These are phyloP conservation scores for Catajapyx aquilonaris DNA, from an alignment of 1,140 invertebrate species.

Conservation along the genomic window DNA sequence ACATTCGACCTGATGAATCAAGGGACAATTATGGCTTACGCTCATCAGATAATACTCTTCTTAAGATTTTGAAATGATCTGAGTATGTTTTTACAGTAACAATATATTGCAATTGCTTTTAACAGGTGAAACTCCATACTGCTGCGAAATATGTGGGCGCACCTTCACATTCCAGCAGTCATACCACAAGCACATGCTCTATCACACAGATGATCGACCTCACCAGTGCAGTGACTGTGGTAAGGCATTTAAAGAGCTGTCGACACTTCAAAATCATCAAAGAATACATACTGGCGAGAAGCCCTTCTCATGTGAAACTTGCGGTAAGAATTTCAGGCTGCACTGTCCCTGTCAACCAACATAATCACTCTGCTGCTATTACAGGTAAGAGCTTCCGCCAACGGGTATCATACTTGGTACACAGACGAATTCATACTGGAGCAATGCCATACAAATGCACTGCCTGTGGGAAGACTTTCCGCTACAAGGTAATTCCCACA, in stretches of 20 bases:
- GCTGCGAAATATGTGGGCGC: constrained; percentile 62
- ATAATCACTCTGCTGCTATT: constrained; percentile 11
- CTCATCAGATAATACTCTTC: too few relatives aligned
- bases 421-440: constrained; percentile 60
- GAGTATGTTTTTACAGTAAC: too few relatives aligned
- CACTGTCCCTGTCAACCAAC: not conserved
- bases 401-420: constrained; percentile 63
- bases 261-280: constrained; percentile 69
- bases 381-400: constrained; percentile 68
- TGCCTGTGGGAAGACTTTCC: constrained; percentile 55
- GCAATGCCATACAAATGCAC: constrained; percentile 64
- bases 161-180: constrained; percentile 81
- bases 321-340: constrained; percentile 36
- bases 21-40: too few relatives aligned
- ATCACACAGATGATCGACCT: constrained; percentile 59
- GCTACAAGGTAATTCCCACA: constrained; percentile 66
- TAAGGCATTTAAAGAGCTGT: constrained; percentile 66
- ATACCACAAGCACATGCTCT: constrained; percentile 71
- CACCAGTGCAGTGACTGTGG: constrained; percentile 57
- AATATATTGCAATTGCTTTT: constrained; percentile 4
- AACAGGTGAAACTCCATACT: constrained; percentile 66
- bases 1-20: too few relatives aligned
- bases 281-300: constrained; percentile 75
- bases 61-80: too few relatives aligned
- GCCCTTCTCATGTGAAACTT: constrained; percentile 75